Percentiles rank a stretch among this genome's conserved stretches.
Conservation (phyloP, 1,140 invertebrate species). For the Drosophila santomea region DNA sequence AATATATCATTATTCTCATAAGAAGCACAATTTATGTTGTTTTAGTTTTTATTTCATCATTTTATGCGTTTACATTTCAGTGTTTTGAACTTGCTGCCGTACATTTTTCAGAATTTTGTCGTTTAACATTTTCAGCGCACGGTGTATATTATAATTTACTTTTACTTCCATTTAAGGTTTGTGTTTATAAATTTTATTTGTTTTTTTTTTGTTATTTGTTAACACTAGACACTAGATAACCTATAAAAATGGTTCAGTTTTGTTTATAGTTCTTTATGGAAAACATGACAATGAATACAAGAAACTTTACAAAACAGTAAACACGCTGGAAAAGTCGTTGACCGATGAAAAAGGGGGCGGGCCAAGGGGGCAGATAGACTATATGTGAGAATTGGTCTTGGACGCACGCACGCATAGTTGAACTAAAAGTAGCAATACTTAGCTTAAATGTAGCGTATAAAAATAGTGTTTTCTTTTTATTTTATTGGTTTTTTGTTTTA, state of each 20-base stretch:
- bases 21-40: slow-evolving; percentile 72
- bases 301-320: slow-evolving; percentile 48
- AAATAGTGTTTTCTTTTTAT: slow-evolving; percentile 60
- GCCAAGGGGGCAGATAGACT: slow-evolving; percentile 21
- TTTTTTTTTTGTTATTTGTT: slow-evolving; percentile 36
- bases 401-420: slow-evolving; percentile 72
- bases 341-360: slow-evolving; percentile 11
- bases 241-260: slow-evolving; percentile 62
- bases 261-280: slow-evolving; percentile 36
- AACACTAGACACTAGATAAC: slow-evolving; percentile 74
- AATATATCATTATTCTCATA: slow-evolving; percentile 72
- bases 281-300: slow-evolving; percentile 38
- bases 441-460: slow-evolving; percentile 78
- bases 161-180: slow-evolving; percentile 39
- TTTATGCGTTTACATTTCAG: slow-evolving; percentile 78
- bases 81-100: slow-evolving; percentile 69
- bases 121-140: slow-evolving; percentile 50
- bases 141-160: slow-evolving; percentile 21
- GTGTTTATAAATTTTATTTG: slow-evolving; percentile 24
- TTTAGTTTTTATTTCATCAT: slow-evolving; percentile 57
- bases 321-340: slow-evolving; percentile 33
- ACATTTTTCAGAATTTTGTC: slow-evolving; percentile 37
- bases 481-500: slow-evolving; percentile 11
- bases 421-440: slow-evolving; percentile 81
- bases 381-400: slow-evolving; percentile 64